These are phyloP conservation scores for Channa striata DNA, from an alignment of 2,797 vertebrate genomes.

Conservation along the genomic window DNA sequence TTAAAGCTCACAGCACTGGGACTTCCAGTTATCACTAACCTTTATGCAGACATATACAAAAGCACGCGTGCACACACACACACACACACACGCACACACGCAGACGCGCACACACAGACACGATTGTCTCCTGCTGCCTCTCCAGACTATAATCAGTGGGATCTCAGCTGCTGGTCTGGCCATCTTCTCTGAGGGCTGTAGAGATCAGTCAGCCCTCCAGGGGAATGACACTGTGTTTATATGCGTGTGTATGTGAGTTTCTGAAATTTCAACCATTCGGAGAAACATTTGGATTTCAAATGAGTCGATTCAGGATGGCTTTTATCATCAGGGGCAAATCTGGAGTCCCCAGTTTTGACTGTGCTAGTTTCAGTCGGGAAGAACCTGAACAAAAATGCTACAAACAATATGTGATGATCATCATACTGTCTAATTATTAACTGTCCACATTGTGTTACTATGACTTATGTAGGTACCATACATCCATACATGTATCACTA, in stretches of 20 bases:
- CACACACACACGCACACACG: constrained; percentile 11
- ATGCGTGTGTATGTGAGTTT: constrained; percentile 15
- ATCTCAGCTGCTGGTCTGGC: constrained; percentile 76
- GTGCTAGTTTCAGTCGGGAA: neutral
- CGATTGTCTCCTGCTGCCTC: constrained; percentile 58
- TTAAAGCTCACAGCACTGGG: constrained; percentile 56
- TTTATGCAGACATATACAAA: constrained; percentile 35
- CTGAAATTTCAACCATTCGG: constrained; percentile 32
- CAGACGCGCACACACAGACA: constrained; percentile 24
- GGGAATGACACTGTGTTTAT: constrained; percentile 44
- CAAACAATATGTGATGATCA: neutral
- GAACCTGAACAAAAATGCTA: neutral
- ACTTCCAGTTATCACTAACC: constrained; percentile 61
- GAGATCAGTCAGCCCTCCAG: constrained; percentile 64
- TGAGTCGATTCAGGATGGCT: constrained; percentile 11
- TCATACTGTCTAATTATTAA: neutral
- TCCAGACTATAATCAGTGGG: constrained; percentile 70
- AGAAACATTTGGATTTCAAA: constrained; percentile 29
- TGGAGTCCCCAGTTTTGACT: constrained; percentile 4
- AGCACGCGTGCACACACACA: neutral
- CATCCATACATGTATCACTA: no score
- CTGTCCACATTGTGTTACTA: neutral
- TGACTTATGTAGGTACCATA: no score
- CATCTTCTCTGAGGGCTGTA: constrained; percentile 62
- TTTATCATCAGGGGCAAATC: constrained; percentile 24